phyloP scores from a whole-genome alignment of 2,888 invertebrate species.

The Drosophila borborema region DNA sequence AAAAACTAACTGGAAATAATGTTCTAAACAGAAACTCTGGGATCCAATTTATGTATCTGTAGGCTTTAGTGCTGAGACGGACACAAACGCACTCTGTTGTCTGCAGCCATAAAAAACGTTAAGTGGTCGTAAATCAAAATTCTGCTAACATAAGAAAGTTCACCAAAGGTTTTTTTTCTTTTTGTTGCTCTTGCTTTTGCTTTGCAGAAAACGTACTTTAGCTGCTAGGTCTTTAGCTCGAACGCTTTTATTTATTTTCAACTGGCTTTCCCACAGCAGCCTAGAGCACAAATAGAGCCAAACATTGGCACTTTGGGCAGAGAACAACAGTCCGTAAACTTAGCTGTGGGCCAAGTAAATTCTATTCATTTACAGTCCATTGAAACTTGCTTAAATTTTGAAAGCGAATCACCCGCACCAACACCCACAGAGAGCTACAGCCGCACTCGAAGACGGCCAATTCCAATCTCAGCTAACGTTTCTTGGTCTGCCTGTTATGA shows the following conservation, averaged over 20 bases:
- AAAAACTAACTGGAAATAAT: conserved; percentile 15
- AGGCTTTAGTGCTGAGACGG: conserved; percentile 34
- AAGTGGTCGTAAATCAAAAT: conserved; percentile 79
- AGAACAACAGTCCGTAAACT: conserved; percentile 45
- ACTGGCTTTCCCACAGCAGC: conserved; percentile 26
- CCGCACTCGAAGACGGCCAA: conserved; percentile 14
- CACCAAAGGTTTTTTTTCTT: conserved; percentile 26
- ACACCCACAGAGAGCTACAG: not conserved
- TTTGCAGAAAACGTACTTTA: conserved; percentile 32
- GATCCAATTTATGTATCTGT: conserved; percentile 42
- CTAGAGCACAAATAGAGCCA: conserved; percentile 32
- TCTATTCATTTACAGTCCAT: conserved; percentile 74
- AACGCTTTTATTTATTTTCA: conserved; percentile 60
- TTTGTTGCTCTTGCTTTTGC: not conserved
- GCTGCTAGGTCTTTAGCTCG: conserved; percentile 35
- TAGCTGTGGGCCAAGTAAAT: conserved; percentile 47
- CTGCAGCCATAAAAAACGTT: conserved; percentile 71
- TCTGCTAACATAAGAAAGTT: conserved; percentile 67
- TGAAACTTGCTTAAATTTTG: conserved; percentile 76
- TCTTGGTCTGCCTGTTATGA: conserved; percentile 31
- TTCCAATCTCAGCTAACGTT: conserved; percentile 53
- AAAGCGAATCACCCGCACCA: conserved; percentile 49
- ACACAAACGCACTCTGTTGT: conserved; percentile 55
- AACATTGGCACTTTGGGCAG: conserved; percentile 45
- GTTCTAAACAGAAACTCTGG: conserved; percentile 7